phyloP scores from a whole-genome alignment of 2,888 invertebrate genomes.

The Amblyteles armatorius region DNA sequence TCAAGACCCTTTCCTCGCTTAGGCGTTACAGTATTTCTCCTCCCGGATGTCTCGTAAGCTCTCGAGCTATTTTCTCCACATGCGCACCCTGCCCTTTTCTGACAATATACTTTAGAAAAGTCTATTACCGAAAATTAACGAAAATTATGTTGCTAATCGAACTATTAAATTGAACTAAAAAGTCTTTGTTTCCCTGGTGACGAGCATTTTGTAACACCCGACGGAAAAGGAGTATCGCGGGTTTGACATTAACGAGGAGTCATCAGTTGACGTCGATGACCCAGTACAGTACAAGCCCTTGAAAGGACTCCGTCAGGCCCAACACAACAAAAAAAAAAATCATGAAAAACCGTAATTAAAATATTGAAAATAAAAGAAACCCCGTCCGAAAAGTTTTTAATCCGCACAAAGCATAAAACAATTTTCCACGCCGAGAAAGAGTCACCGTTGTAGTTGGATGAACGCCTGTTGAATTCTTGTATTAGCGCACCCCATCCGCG shows the following conservation, averaged over 20 bases:
- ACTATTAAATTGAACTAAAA: not conserved
- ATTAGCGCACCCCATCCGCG: too few relatives aligned
- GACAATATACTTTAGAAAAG: not conserved
- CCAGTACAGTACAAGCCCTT: too few relatives aligned
- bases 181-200: not conserved
- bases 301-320: too few relatives aligned
- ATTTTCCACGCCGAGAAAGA: not conserved
- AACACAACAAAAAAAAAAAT: too few relatives aligned
- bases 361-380: not conserved
- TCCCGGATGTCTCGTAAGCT: constrained; percentile 38
- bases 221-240: too few relatives aligned
- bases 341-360: too few relatives aligned
- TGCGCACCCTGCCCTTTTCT: not conserved
- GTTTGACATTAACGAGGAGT: too few relatives aligned
- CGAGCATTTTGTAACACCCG: not conserved
- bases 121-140: not conserved
- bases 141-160: not conserved
- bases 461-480: too few relatives aligned
- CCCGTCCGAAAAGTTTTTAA: not conserved
- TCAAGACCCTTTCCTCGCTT: constrained; percentile 36
- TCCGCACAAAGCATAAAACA: not conserved
- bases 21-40: constrained; percentile 42
- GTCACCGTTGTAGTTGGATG: too few relatives aligned
- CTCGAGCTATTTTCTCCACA: constrained; percentile 12
- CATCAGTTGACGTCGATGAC: too few relatives aligned